A percentile compares a stretch with the other conserved stretches of the same genome.
Conservation (phyloP, 2,113 vertebrate species). For the Dolichallabes microphthalmus region DNA sequence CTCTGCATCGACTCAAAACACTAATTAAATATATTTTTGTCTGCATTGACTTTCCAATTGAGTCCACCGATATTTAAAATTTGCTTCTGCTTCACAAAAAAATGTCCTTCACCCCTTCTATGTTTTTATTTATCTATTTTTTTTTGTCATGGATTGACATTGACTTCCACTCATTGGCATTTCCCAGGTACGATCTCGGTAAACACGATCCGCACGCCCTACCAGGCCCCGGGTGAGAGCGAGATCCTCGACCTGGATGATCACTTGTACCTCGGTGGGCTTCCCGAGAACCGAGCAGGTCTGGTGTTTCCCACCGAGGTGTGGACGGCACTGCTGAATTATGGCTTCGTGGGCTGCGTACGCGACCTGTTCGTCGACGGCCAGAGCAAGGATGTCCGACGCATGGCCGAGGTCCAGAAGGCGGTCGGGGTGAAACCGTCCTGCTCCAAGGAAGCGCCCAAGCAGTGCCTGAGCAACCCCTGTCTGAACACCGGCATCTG, state of each 20-base stretch:
- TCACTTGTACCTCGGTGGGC: conserved; percentile 90
- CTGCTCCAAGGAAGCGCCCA: conserved; percentile 90
- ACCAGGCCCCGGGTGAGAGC: conserved; percentile 93
- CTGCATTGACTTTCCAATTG: conserved; percentile 10
- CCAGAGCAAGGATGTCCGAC: conserved; percentile 94
- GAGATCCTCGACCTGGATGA: conserved; percentile 97
- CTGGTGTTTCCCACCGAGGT: conserved; percentile 94
- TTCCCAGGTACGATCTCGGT: conserved; percentile 90
- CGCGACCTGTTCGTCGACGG: conserved; percentile 96
- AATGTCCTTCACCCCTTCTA: neutral
- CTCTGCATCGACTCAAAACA: conserved; percentile 25
- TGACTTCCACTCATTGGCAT: neutral
- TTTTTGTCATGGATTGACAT: neutral
- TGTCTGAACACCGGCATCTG: conserved; percentile 95
- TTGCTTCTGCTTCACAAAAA: neutral
- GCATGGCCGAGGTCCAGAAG: conserved; percentile 91
- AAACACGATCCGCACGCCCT: conserved; percentile 90
- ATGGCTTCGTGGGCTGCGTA: conserved; percentile 97
- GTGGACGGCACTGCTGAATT: conserved; percentile 97
- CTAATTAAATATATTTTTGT: conserved; percentile 39
- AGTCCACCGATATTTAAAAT: conserved; percentile 15
- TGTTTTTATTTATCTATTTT: neutral
- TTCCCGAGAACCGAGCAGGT: conserved; percentile 93
- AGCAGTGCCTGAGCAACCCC: conserved; percentile 95
- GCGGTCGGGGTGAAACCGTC: conserved; percentile 95